These are phyloP conservation scores for Lathronympha strigana DNA, from an alignment of 2,888 invertebrate genomes.

Conservation along the genomic window DNA sequence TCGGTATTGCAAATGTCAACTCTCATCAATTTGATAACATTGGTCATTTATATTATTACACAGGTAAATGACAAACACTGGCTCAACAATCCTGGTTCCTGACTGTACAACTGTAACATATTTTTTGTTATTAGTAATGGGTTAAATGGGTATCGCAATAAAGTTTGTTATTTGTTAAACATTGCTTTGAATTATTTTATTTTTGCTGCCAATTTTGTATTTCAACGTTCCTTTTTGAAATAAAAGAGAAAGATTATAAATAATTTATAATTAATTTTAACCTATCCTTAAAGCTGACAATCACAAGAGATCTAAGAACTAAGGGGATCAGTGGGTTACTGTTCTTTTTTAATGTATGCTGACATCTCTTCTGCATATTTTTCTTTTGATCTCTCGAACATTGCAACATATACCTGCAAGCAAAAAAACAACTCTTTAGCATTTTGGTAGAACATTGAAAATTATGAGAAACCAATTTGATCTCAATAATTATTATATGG, in stretches of 20 bases:
- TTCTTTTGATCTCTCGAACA: constrained; percentile 89
- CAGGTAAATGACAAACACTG: too few species aligned
- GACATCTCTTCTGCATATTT: constrained; percentile 91
- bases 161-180: constrained; percentile 9
- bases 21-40: too few species aligned
- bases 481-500: too few species aligned
- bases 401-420: constrained; percentile 88
- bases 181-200: too few species aligned
- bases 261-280: constrained; percentile 54
- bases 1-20: too few species aligned
- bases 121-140: too few species aligned
- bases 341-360: constrained; percentile 84
- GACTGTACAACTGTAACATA: too few species aligned
- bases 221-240: background rate
- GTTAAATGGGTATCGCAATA: constrained; percentile 8
- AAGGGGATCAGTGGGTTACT: constrained; percentile 59
- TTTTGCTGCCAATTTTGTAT: background rate
- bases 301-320: constrained; percentile 67
- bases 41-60: too few species aligned
- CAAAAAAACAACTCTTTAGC: constrained; percentile 32
- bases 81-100: too few species aligned
- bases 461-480: background rate
- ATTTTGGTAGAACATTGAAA: background rate
- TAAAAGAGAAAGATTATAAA: constrained; percentile 43
- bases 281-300: constrained; percentile 75